phyloP scores from a whole-genome alignment of 2,113 vertebrate species.

The Hippopotamus amphibius region DNA sequence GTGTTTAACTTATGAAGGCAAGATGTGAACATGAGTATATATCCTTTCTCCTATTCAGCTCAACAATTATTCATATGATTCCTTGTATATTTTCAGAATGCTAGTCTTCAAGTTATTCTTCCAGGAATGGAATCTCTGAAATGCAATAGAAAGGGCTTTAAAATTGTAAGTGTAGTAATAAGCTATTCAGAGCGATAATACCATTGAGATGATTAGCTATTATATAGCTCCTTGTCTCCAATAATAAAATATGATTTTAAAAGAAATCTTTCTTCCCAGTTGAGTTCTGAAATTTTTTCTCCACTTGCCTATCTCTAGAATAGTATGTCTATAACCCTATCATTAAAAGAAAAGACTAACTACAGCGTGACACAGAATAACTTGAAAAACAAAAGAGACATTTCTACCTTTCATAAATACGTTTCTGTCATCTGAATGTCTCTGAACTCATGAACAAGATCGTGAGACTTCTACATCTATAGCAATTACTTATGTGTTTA shows the following conservation, averaged over 20 bases:
- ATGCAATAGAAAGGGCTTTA: slow-evolving; percentile 30
- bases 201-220: not conserved
- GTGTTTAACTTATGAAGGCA: not conserved
- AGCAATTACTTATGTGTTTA: not conserved
- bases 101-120: slow-evolving; percentile 13
- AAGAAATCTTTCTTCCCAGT: not conserved
- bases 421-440: not conserved
- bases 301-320: not conserved
- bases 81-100: slow-evolving; percentile 13
- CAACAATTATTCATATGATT: not conserved
- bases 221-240: not conserved
- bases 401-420: not conserved
- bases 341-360: not conserved
- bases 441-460: not conserved
- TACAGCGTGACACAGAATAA: not conserved
- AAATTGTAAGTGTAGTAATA: not conserved
- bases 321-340: not conserved
- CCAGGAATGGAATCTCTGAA: not conserved
- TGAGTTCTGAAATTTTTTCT: not conserved
- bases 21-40: not conserved
- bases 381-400: not conserved
- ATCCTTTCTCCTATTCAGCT: not conserved
- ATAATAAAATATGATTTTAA: slow-evolving; percentile 31
- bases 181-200: not conserved
- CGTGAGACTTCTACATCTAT: not conserved